Evolutionary conservation across 1,140 invertebrate species (phyloP), one percentile per base, ranked within the genome.

Genomic region (Pseudomyrmex gracilis): DNA sequence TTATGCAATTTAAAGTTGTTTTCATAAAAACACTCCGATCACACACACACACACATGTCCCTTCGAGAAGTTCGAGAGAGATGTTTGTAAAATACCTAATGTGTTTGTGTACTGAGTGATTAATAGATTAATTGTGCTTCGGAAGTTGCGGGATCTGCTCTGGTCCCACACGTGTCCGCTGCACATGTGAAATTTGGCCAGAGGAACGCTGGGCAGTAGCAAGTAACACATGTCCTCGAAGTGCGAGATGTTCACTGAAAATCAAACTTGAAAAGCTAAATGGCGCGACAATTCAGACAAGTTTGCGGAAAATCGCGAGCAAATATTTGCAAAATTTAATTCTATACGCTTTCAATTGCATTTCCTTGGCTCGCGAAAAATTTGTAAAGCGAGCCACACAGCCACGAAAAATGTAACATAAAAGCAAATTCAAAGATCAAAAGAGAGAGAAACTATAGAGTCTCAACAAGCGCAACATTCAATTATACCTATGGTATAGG

Each of bases 131-230:
- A 94, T 90, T 57, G 94, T 94, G 45, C 89, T 90, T 64, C 94
- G 90, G 68, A 94, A 94, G 76, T 94, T 94, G 13, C 94, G 91
- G 10, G 93, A 92, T 85, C 93, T 92, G 85, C 92, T 94, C 70
- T 94, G 94, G 63, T 94, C 94, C 94, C 94, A 94, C 53, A 94
- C 93, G 20, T 93, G 90, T 13, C 93, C 93, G 63, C 92, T 92
- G 85, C 91, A 93, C 91, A 94, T 93, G 77, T 93, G 90, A 85
- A 94, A 94, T 63, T 91, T 89, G 1, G 90, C 90, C 55, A 94
- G 83, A n/a, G 94, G 94, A 34, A 94, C 87, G 57, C 93, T 94
- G 5, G 94, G 93, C 34, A 93, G 74, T 53, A 94, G 84, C 10
- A 94, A 87, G 73, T 92, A 91, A 45, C 90, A 88, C 89, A 94